Conservation (phyloP, 2,797 vertebrate species). For the Anas georgica region DNA sequence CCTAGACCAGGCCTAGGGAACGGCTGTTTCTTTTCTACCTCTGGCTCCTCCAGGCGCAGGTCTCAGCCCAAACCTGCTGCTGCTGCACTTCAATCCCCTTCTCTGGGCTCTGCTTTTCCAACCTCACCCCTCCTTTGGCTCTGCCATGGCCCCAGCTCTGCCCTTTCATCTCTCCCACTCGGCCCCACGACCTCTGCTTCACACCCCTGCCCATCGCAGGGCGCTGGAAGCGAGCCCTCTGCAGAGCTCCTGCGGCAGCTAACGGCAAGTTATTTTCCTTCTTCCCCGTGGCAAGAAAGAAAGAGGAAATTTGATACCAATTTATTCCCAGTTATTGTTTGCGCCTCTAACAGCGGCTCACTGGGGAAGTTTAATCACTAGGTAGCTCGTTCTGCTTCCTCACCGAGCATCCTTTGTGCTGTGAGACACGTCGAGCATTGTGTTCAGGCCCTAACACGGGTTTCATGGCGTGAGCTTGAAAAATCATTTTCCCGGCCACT, state of each 20-base stretch:
- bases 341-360: background rate
- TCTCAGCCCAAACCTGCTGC: background rate
- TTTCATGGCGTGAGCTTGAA: background rate
- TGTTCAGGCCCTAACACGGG: background rate
- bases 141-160: background rate
- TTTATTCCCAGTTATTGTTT: constrained; percentile 33
- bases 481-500: constrained; percentile 9
- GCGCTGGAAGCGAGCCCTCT: rapidly evolving
- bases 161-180: background rate
- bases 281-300: background rate
- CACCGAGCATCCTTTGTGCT: constrained; percentile 66
- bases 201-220: background rate
- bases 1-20: background rate
- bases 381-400: constrained; percentile 55
- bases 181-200: rapidly evolving
- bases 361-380: constrained; percentile 63
- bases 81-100: background rate
- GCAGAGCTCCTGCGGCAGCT: background rate
- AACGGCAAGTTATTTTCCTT: background rate
- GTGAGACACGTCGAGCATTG: constrained; percentile 22
- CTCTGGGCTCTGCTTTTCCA: background rate
- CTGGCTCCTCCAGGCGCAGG: background rate
- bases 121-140: background rate
- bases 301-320: background rate
- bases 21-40: rapidly evolving